These are phyloP conservation scores for Ataeniobius toweri DNA, from an alignment of 2,797 vertebrate genomes.

Conservation along the genomic window DNA sequence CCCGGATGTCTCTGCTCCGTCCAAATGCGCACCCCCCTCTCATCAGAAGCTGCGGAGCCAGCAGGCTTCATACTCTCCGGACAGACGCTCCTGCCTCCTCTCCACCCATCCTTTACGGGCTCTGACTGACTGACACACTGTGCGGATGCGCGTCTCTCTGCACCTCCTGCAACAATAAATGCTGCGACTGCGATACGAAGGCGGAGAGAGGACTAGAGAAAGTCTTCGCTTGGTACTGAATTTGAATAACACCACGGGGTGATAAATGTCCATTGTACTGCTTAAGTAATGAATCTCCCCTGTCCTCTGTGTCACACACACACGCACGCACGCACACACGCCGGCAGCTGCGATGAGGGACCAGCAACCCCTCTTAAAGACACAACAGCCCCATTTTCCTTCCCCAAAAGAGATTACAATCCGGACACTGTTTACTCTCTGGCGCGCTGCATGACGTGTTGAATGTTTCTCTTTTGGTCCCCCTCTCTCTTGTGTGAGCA, in stretches of 20 bases:
- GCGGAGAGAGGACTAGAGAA: constrained; percentile 87
- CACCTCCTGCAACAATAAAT: constrained; percentile 88
- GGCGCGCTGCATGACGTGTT: constrained; percentile 81
- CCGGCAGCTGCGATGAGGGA: constrained; percentile 95
- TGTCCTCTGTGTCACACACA: constrained; percentile 87
- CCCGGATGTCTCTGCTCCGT: constrained; percentile 57
- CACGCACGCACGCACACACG: constrained; percentile 61
- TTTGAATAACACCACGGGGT: constrained; percentile 99
- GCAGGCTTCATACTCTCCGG: constrained; percentile 55
- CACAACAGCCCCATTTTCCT: constrained; percentile 88
- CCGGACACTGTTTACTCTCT: constrained; percentile 83
- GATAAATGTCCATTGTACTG: constrained; percentile 99
- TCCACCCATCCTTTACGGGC: constrained; percentile 61
- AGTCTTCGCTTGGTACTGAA: constrained; percentile 98
- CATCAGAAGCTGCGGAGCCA: constrained; percentile 54
- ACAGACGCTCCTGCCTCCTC: constrained; percentile 50
- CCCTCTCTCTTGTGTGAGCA: constrained; percentile 67
- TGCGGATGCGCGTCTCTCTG: constrained; percentile 71
- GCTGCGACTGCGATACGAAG: constrained; percentile 85
- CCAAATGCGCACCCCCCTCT: constrained; percentile 51
- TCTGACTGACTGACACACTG: constrained; percentile 59
- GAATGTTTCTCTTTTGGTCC: constrained; percentile 68
- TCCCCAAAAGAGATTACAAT: constrained; percentile 81
- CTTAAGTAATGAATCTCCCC: constrained; percentile 98
- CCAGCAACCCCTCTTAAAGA: constrained; percentile 97